A percentile compares a stretch with the other conserved stretches of the same genome.
These are phyloP conservation scores for Magallana nippona DNA, from an alignment of 2,888 invertebrate species.

Conservation along the genomic window DNA sequence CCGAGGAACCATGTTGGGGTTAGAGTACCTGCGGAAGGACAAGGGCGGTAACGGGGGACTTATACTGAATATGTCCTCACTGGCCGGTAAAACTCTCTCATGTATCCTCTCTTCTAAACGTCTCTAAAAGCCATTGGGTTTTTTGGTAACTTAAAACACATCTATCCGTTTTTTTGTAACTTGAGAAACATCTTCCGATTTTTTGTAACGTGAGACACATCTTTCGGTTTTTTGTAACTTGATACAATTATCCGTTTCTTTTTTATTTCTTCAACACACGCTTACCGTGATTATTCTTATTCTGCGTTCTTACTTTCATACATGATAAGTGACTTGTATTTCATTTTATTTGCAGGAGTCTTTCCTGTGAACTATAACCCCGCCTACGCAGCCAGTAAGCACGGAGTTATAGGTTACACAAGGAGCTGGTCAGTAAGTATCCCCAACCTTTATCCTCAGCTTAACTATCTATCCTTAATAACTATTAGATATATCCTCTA, in stretches of 20 bases:
- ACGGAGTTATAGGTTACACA: constrained; percentile 46
- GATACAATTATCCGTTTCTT: too few species aligned
- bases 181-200: too few species aligned
- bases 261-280: neutral
- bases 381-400: constrained; percentile 43
- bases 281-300: neutral
- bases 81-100: constrained; percentile 53
- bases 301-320: neutral
- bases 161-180: too few species aligned
- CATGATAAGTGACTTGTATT: neutral
- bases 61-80: constrained; percentile 66
- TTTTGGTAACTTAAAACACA: too few species aligned
- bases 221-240: too few species aligned
- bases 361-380: constrained; percentile 35
- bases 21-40: constrained; percentile 64
- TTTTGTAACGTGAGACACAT: too few species aligned
- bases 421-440: constrained; percentile 46
- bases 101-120: too few species aligned
- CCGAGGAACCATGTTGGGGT: constrained; percentile 58
- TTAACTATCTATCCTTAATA: too few species aligned
- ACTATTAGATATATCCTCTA: too few species aligned
- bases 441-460: too few species aligned
- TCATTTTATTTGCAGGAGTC: constrained; percentile 10
- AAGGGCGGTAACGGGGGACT: constrained; percentile 64
- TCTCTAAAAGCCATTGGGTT: too few species aligned